Evolutionary conservation across 1,140 invertebrate genomes (phyloP), one percentile per base, ranked within the genome.

Genomic region (Leptinotarsa defecta): DNA sequence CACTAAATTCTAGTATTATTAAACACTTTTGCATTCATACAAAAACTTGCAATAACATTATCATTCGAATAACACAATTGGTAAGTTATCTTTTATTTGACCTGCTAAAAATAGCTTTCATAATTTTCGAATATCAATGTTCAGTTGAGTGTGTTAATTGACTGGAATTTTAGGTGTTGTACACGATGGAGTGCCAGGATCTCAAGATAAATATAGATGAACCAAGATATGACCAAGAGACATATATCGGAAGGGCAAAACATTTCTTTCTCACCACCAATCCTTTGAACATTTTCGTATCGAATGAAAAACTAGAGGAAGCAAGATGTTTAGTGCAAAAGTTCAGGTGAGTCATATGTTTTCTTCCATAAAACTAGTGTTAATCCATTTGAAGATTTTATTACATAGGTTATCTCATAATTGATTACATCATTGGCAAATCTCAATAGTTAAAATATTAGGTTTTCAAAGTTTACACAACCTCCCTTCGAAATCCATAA

Each of bases 221-320:
- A 80, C 95, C 96, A 0, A 89, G 91, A 80, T 98, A 93, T 90
- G 95, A 97, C 87, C 95, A 97, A 86, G 89, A 86, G 72, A 96
- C 94, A 1, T 99, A 96, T 82, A 80, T 86, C 64, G 96, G 96
- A 17, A 88, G 97, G 77, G 94, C 95, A 1, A 92, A 93, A 81
- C 96, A 98, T 86, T 99, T 98, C 85, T 91, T 97, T 68, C 91
- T 91, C 72, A 91, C 96, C 15, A 98, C 96, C 4, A 97, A 98
- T 87, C 96, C 97, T 2, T 85, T 96, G 24, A 96, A 97, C 85
- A 83, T 94, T 19, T 91, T 98, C 68, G 92, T 91, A 6, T 87
- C 89, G 6, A 88, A 89, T 70, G 78, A 82, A 17, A 86, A 93
- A 70, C 87, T 98, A 13, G 92, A 97, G 52, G 87, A 90, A 73